Conservation (phyloP, 1,140 invertebrate species). For the Colletes gigas region DNA sequence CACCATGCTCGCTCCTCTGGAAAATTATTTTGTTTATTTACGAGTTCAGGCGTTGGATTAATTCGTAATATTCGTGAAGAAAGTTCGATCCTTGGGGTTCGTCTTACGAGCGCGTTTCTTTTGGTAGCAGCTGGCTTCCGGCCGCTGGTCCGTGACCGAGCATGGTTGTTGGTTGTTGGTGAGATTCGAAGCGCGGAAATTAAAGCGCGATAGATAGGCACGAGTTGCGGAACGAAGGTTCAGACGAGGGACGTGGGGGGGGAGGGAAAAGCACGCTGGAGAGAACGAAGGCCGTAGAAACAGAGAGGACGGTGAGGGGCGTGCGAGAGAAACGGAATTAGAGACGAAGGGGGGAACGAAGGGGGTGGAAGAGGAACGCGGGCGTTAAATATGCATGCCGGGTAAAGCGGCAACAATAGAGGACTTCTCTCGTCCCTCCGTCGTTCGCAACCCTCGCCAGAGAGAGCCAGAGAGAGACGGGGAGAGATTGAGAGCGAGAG, state of each 20-base stretch:
- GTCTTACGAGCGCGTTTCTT: not conserved
- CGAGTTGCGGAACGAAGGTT: not conserved
- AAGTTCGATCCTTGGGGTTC: too few relatives aligned
- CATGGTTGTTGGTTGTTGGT: too few relatives aligned
- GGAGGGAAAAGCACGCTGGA: not conserved
- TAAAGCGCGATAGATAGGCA: slow-evolving; percentile 55
- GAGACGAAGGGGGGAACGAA: not conserved
- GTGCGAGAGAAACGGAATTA: slow-evolving; percentile 29
- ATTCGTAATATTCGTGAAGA: too few relatives aligned
- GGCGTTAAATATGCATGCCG: slow-evolving; percentile 74
- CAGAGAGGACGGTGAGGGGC: not conserved
- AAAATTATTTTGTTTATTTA: too few relatives aligned
- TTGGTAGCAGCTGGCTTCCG: not conserved
- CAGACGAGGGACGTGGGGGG: too few relatives aligned
- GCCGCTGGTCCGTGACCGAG: too few relatives aligned
- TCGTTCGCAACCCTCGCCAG: slow-evolving; percentile 21
- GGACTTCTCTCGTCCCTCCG: slow-evolving; percentile 37
- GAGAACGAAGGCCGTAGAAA: slow-evolving; percentile 3
- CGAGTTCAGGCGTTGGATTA: too few relatives aligned
- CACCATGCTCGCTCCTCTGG: too few relatives aligned
- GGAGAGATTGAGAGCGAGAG: slow-evolving; percentile 15
- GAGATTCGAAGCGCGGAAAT: slow-evolving; percentile 55
- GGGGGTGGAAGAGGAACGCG: slow-evolving; percentile 35
- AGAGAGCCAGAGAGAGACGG: slow-evolving; percentile 2
- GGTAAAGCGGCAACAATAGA: slow-evolving; percentile 73